Base-by-base conservation (phyloP, 2,888 invertebrate genomes). In the Papilio protenor region DNA sequence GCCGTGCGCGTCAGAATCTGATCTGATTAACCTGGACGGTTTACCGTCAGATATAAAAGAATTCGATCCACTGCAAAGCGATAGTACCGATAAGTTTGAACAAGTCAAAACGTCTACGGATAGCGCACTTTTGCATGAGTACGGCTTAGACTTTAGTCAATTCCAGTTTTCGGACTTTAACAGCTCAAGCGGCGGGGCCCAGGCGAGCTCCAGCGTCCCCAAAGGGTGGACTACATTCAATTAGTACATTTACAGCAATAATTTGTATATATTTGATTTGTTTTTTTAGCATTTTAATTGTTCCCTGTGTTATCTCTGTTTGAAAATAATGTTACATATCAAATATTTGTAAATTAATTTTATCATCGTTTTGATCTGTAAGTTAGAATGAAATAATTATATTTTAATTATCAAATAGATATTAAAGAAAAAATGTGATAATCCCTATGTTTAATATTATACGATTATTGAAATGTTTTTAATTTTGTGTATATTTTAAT, bases 121-220 rank as follows among this genome's bases (percentile, higher is more conserved):
- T 85, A 95, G 96, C 85, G 97, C 96, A 86, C 93, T 97, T 77
- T 93, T 97, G 81, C 96, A 96, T 84, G 97, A 97, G 84, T 97
- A 97, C 85, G 97, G 97, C 76, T 91, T 97, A 82, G 96, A 97
- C 90, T 97, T 97, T 82, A 94, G 94, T 81, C 90, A 90, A 80
- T 94, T 92, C 81, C 91, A 90, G 57, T 83, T 94, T 87, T 93
- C 95, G 82, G 95, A 95, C 81, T 92, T 95, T 80, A 86, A 91
- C 71, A 85, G 89, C 64, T 83, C 90, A 52, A 90, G 88, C 80
- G 79, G 85, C 16, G 84, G 84, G 55, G 84, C 85, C 49, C 90
- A 90, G n/a, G 76, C 88, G 14, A 81, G 87, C 18, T 81, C 89
- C 18, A 84, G 80, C 59, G 90, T 91, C 74, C 94, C 91, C 16